phyloP scores from a whole-genome alignment of 2,113 vertebrate species.

The Meriones unguiculatus region DNA sequence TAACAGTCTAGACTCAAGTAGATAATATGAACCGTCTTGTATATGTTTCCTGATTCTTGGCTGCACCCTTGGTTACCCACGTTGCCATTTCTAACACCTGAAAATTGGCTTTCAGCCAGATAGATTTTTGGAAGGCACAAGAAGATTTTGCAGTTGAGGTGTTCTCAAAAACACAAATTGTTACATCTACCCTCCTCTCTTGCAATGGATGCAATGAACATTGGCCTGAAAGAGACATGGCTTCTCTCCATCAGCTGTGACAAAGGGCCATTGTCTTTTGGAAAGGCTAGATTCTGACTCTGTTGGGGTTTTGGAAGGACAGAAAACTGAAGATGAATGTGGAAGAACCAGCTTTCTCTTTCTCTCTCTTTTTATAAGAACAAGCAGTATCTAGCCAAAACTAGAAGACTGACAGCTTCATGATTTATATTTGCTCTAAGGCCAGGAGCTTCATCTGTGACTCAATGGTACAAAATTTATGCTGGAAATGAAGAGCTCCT shows the following conservation, averaged over 20 bases:
- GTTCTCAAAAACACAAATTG: constrained; percentile 18
- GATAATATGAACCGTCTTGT: neutral
- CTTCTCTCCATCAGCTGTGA: neutral
- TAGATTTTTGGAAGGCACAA: neutral
- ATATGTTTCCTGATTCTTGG: neutral
- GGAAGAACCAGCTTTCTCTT: neutral
- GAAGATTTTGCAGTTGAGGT: constrained; percentile 41
- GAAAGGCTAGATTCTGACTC: neutral
- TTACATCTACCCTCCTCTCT: neutral
- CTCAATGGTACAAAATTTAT: neutral
- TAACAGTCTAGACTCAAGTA: neutral
- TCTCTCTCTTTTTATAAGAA: neutral
- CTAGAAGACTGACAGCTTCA: neutral
- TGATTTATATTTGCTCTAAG: neutral
- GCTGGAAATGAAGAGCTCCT: constrained; percentile 16
- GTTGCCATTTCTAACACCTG: neutral
- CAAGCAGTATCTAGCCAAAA: neutral
- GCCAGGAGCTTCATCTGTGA: neutral
- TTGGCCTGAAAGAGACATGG: neutral
- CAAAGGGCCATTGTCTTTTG: neutral
- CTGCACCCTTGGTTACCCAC: neutral
- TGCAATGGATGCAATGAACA: neutral
- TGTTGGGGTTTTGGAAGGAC: neutral
- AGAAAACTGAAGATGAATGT: neutral
- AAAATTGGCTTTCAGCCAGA: neutral